Evolutionary conservation across 2,113 vertebrate genomes (phyloP).

Genomic region (Cebidichthys violaceus): DNA sequence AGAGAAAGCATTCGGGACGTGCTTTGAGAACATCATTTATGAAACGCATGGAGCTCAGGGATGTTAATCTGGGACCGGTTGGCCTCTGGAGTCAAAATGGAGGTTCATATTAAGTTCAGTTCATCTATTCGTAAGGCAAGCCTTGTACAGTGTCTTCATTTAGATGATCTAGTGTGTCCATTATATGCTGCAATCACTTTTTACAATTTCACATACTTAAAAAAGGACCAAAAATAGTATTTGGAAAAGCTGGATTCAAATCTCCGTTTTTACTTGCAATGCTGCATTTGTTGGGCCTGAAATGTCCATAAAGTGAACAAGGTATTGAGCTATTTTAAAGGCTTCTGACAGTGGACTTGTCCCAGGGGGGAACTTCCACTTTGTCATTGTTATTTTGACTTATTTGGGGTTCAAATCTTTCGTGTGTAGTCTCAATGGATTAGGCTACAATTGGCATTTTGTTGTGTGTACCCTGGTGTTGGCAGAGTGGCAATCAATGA

Average conservation of each 20-base stretch:
- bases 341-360: background rate
- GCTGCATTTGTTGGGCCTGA: background rate
- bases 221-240: conserved; percentile 31
- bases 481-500: background rate
- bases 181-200: conserved; percentile 10
- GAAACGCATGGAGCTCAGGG: conserved; percentile 30
- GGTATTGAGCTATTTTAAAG: background rate
- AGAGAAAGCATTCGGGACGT: conserved; percentile 18
- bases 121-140: conserved; percentile 28
- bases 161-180: conserved; percentile 15
- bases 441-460: background rate
- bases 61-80: conserved; percentile 33
- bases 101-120: conserved; percentile 55
- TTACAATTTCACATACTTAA: conserved; percentile 23
- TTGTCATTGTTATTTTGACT: too few species aligned
- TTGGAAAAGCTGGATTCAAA: conserved; percentile 16
- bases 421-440: background rate
- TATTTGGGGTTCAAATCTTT: too few species aligned
- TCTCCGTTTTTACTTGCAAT: background rate
- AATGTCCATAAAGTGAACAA: background rate
- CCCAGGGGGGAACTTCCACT: too few species aligned
- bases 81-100: conserved; percentile 24
- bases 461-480: background rate
- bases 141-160: conserved; percentile 12
- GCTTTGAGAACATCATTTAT: conserved; percentile 41